Percentiles rank a stretch among this genome's conserved stretches.
These are phyloP conservation scores for Rotaria macrura DNA, from an alignment of 2,888 invertebrate genomes.

Conservation along the genomic window DNA sequence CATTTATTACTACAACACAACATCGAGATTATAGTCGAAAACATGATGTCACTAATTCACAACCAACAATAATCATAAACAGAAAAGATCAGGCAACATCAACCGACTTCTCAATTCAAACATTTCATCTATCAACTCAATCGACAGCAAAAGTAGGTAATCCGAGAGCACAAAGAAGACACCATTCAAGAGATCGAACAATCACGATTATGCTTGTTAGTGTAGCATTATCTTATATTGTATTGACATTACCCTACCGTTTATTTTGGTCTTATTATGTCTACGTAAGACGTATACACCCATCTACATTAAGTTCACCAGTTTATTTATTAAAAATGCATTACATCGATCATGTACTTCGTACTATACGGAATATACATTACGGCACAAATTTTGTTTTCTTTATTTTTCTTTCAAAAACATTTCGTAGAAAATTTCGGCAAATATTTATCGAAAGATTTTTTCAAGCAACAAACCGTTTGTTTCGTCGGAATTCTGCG, in stretches of 20 bases:
- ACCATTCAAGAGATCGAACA: neutral
- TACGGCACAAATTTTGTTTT: constrained; percentile 1
- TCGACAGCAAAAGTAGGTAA: neutral
- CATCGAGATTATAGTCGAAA: neutral
- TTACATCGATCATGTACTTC: constrained; percentile 9
- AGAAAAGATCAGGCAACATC: neutral
- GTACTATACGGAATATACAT: constrained; percentile 3
- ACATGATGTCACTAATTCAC: neutral
- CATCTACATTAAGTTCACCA: neutral
- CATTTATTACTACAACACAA: neutral
- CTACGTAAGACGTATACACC: neutral
- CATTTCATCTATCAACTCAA: neutral
- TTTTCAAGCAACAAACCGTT: neutral
- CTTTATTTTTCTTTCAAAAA: constrained; percentile 14
- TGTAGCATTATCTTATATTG: neutral
- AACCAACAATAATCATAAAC: neutral
- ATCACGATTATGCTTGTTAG: neutral
- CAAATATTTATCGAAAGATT: neutral
- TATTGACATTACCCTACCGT: neutral
- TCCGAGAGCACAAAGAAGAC: neutral
- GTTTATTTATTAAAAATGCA: neutral
- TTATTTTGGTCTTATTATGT: neutral
- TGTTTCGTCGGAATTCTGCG: neutral
- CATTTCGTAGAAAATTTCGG: neutral
- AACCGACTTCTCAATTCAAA: neutral